Evolutionary conservation across 2,888 invertebrate species (phyloP), one percentile per base, ranked within the genome.

Genomic region (Augochlorella aurata): DNA sequence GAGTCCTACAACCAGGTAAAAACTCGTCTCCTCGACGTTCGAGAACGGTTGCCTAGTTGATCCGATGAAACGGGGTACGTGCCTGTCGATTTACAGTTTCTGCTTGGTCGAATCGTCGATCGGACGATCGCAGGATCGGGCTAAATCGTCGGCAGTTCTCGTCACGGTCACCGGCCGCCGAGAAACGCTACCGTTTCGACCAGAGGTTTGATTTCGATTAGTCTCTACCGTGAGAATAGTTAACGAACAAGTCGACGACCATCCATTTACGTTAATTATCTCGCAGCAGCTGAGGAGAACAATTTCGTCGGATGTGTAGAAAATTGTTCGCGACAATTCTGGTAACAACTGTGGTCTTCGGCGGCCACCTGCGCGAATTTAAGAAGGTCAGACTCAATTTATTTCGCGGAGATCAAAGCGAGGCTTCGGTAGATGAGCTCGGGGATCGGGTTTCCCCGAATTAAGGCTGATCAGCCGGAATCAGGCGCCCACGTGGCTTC

Each of bases 401-500:
- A 58, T 58, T 63, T 63, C 9, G 18, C 18, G 61, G 38, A 38
- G 58, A 58, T 58, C 24, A 24, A 58, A 58, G 14, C 5, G 7
- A 1, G 12, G 24, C 21, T 10, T 58, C 58, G 58, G 24, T 24
- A n/a, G 18, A 38, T 8, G 63, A 10, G 67, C 71, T 50, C 61
- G 65, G 61, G 73, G 73, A 73, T 65, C 47, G 63, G 65, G 68
- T 83, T 81, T 88, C 76, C 45, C 65, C 71, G 75, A 89, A 89
- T 88, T 85, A 86, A 88, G 75, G 74, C 81, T 86, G 89, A 88
- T 90, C 86, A 77, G 71, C 66, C 73, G 72, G 78, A 86, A 87
- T 87, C 76, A 72, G 71, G 77, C 89, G 85, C 89, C 89, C 88
- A 88, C 89, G 88, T 85, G 86, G 85, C 79, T 83, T 85, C 88